Evolutionary conservation across 2,888 invertebrate genomes (phyloP).

Genomic region (Adelognathus sp.): DNA sequence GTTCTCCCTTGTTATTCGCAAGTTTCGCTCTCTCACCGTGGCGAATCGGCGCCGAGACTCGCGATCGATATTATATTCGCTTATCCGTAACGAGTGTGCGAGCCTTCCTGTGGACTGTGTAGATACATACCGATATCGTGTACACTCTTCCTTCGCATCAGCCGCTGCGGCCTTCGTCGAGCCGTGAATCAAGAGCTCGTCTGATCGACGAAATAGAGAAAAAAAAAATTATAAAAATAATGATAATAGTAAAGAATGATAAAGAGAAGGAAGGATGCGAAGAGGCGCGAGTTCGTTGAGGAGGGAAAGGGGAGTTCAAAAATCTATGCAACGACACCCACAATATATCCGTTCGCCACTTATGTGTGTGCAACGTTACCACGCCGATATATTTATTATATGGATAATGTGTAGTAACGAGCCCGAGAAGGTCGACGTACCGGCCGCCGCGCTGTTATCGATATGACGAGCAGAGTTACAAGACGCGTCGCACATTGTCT

Average conservation of each 20-base stretch:
- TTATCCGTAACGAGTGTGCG: slow-evolving; percentile 61
- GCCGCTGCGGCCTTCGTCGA: slow-evolving; percentile 56
- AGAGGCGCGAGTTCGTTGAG: neutral
- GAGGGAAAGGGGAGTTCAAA: slow-evolving; percentile 12
- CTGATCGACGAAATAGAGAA: slow-evolving; percentile 60
- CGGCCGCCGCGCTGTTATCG: slow-evolving; percentile 4
- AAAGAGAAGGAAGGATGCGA: slow-evolving; percentile 32
- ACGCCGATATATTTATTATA: neutral
- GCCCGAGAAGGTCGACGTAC: slow-evolving; percentile 52
- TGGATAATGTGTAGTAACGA: slow-evolving; percentile 14
- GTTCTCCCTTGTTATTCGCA: slow-evolving; percentile 1
- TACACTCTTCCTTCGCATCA: slow-evolving; percentile 23
- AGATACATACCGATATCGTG: slow-evolving; percentile 21
- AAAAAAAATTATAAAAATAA: slow-evolving; percentile 42
- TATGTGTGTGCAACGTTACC: slow-evolving; percentile 2
- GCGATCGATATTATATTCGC: slow-evolving; percentile 65
- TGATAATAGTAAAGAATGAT: slow-evolving; percentile 25
- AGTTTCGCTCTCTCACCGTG: slow-evolving; percentile 46
- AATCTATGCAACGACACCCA: slow-evolving; percentile 45
- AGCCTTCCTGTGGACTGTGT: slow-evolving; percentile 13
- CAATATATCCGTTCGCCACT: slow-evolving; percentile 31
- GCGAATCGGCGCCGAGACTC: slow-evolving; percentile 58
- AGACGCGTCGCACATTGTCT: neutral
- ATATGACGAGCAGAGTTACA: neutral
- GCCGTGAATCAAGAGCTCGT: slow-evolving; percentile 65